Evolutionary conservation across 1,140 invertebrate genomes (phyloP), one percentile per base, ranked within the genome.

Genomic region (Galleria mellonella): DNA sequence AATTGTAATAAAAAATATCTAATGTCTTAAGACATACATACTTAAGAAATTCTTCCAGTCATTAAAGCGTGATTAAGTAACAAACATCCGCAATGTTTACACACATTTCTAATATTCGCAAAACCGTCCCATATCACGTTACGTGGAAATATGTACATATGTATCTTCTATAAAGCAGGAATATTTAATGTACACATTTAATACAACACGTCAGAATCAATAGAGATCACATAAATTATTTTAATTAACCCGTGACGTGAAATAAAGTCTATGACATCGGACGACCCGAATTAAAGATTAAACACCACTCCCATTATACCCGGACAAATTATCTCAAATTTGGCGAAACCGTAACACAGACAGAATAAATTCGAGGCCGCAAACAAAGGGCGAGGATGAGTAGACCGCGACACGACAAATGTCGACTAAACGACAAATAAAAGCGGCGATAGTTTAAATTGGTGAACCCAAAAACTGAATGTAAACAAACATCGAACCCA

Each of bases 361-460:
- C 48, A 40, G 52, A 62, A 74, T 60, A 77, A 77, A 75, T 76
- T 76, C 53, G 30, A 17, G 5, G 44, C 54, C 43, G 55, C 56
- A 73, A 74, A 76, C 74, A 76, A 75, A 71, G 64, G 67, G 60
- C 67, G 17, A 23, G 39, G 39, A 33, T 52, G 57, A 49, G 44
- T 47, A 48, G 42, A 67, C 75, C 73, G 51, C 69, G 62, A 43
- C 35, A 71, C 60, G 63, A 73, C 70, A 72, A 81, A 74, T 65
- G 70, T 67, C 64, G 56, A 55, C 66, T 78, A 78, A 83, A 79
- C 73, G 76, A 83, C 73, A 82, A 76, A 74, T 79, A 79, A 79
- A 82, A 83, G 73, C 72, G 45, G 58, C 63, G 66, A 76, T 78
- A 73, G 79, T 82, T 83, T 79, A 81, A 83, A 79, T 79, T 79